A percentile compares a stretch with the other conserved stretches of the same genome.
phyloP scores from a whole-genome alignment of 2,888 invertebrate species.

The Oscheius sp. region DNA sequence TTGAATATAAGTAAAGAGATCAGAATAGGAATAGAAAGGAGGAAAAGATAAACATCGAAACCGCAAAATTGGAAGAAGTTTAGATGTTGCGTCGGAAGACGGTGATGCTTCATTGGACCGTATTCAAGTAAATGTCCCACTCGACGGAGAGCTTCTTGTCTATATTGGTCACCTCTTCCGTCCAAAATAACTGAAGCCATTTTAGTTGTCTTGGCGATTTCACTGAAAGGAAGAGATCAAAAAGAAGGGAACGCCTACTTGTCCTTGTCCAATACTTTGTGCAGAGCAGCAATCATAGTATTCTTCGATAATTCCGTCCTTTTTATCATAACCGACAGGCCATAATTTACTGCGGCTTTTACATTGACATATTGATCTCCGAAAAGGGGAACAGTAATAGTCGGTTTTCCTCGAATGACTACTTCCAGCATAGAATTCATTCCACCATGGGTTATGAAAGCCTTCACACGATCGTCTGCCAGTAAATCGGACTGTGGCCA shows the following conservation, averaged over 20 bases:
- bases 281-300: background rate
- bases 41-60: background rate
- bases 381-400: constrained; percentile 27
- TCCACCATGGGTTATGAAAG: constrained; percentile 34
- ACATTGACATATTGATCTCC: constrained; percentile 31
- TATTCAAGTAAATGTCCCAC: background rate
- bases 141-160: constrained; percentile 12
- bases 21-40: background rate
- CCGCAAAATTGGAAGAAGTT: constrained; percentile 7
- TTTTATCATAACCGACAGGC: constrained; percentile 11
- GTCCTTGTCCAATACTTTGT: constrained; percentile 16
- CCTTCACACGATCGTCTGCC: constrained; percentile 13
- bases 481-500: constrained; percentile 34
- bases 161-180: constrained; percentile 27
- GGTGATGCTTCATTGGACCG: constrained; percentile 11
- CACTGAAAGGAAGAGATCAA: background rate
- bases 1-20: background rate
- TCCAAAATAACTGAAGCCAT: constrained; percentile 3
- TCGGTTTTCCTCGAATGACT: constrained; percentile 29
- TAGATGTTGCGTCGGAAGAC: background rate
- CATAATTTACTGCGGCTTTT: background rate
- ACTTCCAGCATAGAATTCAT: constrained; percentile 33
- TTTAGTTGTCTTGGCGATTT: constrained; percentile 10
- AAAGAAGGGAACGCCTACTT: background rate
- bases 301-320: constrained; percentile 3